These are phyloP conservation scores for Phaethornis superciliosus DNA, from an alignment of 2,113 vertebrate genomes.

Conservation along the genomic window DNA sequence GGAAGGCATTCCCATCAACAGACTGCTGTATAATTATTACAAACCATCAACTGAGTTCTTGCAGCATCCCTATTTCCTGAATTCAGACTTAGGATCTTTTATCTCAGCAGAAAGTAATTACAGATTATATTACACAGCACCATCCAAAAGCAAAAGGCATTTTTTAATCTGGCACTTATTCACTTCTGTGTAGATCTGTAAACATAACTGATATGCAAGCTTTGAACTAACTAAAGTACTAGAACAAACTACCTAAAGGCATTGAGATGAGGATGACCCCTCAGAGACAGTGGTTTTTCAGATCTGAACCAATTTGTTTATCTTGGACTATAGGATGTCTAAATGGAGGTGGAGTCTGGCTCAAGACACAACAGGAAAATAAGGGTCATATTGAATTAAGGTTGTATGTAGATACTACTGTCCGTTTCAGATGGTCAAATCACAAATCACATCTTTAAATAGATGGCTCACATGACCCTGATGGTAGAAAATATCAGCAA, in stretches of 20 bases:
- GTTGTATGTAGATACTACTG: neutral
- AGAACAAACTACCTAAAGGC: neutral
- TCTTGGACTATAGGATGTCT: neutral
- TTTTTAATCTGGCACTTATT: neutral
- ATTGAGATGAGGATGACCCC: neutral
- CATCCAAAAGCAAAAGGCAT: neutral
- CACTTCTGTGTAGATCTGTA: neutral
- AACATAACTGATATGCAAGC: neutral
- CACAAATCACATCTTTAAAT: neutral
- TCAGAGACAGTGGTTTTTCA: neutral
- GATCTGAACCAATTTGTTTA: neutral
- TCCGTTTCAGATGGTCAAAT: neutral
- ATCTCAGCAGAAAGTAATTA: slow-evolving; percentile 14
- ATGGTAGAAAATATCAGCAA: neutral
- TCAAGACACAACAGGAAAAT: neutral
- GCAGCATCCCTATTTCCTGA: neutral
- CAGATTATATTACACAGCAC: neutral
- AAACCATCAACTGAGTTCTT: neutral
- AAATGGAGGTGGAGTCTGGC: neutral
- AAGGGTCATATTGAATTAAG: neutral
- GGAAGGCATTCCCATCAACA: neutral
- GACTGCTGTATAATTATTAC: neutral
- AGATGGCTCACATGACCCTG: neutral
- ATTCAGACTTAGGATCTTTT: neutral
- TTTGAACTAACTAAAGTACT: neutral